phyloP scores from a whole-genome alignment of 2,797 vertebrate genomes.

The Dicrostonyx torquatus region DNA sequence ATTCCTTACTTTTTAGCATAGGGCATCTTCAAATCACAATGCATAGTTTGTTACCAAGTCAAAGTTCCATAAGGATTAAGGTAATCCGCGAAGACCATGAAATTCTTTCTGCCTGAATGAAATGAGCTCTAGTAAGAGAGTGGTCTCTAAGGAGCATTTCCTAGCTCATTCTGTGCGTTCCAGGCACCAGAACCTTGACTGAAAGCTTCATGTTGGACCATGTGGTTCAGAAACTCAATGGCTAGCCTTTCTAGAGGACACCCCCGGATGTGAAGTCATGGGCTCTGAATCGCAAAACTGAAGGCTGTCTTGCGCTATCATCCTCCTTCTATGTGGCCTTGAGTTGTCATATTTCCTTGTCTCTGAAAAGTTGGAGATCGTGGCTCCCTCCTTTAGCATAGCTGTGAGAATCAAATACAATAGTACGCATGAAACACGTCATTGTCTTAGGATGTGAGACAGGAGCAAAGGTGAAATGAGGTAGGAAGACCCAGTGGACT shows the following conservation, averaged over 20 bases:
- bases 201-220: background rate
- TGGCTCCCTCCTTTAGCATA: background rate
- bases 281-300: background rate
- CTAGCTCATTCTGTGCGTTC: background rate
- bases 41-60: background rate
- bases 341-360: background rate
- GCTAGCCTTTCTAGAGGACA: background rate
- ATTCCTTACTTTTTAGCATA: background rate
- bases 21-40: conserved; percentile 15
- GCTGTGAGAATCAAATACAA: background rate
- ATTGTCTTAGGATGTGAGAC: background rate
- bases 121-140: background rate
- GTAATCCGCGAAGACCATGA: background rate
- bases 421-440: background rate
- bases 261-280: background rate
- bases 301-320: background rate
- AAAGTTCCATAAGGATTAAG: conserved; percentile 15
- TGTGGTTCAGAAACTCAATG: background rate
- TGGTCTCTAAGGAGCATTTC: background rate
- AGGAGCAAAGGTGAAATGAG: background rate
- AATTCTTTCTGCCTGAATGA: background rate
- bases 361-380: background rate
- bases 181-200: background rate
- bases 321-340: background rate
- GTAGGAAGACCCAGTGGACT: background rate